These are phyloP conservation scores for Tyrannus savana DNA, from an alignment of 2,113 vertebrate genomes.

Conservation along the genomic window DNA sequence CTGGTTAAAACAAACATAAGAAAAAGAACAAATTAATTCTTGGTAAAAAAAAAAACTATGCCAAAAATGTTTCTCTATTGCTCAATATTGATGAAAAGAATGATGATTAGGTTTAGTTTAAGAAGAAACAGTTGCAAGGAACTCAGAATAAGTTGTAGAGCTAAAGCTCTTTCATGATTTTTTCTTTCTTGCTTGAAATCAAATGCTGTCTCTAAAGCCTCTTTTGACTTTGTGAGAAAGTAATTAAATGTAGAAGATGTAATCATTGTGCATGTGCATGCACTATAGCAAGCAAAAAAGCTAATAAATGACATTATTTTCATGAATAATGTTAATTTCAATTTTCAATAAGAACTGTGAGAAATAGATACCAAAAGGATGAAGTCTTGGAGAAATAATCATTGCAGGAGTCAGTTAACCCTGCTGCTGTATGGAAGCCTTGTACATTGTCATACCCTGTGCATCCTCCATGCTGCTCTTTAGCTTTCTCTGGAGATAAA, in stretches of 20 bases:
- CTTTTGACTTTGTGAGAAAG: neutral
- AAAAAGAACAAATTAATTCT: neutral
- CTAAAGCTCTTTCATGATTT: neutral
- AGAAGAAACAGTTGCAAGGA: neutral
- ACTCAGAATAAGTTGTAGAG: neutral
- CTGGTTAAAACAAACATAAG: neutral
- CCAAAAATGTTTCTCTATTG: neutral
- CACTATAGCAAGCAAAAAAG: neutral
- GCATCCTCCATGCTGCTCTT: neutral
- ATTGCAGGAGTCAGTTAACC: neutral
- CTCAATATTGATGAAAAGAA: neutral
- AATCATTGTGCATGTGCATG: neutral
- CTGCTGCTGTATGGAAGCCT: neutral
- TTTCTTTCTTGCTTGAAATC: neutral
- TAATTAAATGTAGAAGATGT: neutral
- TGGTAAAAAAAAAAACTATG: neutral
- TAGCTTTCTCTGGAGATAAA: neutral
- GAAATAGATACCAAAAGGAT: neutral
- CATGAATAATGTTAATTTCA: neutral
- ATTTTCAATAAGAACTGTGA: neutral
- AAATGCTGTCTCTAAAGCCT: neutral
- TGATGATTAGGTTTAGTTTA: neutral
- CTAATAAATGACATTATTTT: neutral
- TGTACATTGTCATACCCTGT: neutral
- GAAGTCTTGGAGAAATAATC: neutral